Percentiles rank a stretch among this genome's conserved stretches.
Conservation (phyloP, 2,113 vertebrate genomes). For the Cinclus mexicanus region DNA sequence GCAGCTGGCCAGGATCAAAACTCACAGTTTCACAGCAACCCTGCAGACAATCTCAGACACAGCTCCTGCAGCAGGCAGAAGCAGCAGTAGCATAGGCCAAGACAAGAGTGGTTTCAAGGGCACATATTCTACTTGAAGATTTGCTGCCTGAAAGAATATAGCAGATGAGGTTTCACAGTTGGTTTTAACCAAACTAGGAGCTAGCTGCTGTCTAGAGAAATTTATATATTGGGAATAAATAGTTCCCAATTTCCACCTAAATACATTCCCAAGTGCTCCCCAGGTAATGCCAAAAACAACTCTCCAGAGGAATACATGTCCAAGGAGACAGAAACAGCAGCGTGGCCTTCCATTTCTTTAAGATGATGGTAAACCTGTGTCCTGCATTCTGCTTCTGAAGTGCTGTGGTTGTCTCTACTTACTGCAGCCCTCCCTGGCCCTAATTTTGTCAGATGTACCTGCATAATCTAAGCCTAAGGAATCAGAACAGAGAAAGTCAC, state of each 20-base stretch:
- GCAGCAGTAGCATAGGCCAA: not conserved
- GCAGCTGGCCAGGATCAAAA: not conserved
- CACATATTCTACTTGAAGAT: not conserved
- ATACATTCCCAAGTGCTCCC: not conserved
- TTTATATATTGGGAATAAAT: no score
- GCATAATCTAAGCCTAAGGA: not conserved
- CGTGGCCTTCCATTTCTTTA: not conserved
- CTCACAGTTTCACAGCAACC: not conserved
- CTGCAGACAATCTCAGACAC: not conserved
- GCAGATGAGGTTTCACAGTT: not conserved
- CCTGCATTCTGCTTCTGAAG: not conserved
- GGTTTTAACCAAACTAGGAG: not conserved
- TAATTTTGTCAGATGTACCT: not conserved
- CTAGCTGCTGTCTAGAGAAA: not conserved
- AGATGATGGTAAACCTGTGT: not conserved
- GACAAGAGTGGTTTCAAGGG: not conserved
- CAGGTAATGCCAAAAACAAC: not conserved
- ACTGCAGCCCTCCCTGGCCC: not conserved
- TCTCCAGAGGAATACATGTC: not conserved
- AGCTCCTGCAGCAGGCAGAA: not conserved
- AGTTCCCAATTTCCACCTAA: not conserved
- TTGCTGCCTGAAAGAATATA: not conserved
- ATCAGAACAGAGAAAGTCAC: not conserved
- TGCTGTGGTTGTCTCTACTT: fast-evolving
- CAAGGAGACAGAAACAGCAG: not conserved